Percentiles rank a stretch among this genome's conserved stretches.
Evolutionary conservation across 2,113 vertebrate species (phyloP).

Genomic region (Mesitornis unicolor): DNA sequence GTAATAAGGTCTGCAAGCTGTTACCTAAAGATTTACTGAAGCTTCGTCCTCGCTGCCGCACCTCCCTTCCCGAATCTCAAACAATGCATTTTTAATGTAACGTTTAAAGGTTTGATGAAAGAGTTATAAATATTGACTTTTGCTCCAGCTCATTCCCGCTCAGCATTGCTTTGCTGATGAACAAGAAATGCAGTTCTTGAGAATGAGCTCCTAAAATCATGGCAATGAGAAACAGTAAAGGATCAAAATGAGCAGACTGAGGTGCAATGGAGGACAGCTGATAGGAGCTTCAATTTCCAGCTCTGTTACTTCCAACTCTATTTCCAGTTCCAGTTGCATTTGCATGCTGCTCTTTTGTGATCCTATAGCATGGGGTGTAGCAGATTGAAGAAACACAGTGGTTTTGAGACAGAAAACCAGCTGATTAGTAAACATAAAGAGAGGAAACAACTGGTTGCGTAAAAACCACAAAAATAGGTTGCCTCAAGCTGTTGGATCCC

Average conservation of each 20-base stretch:
- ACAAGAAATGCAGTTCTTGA: neutral
- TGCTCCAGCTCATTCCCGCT: neutral
- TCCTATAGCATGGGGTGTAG: neutral
- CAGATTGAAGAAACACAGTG: fast-evolving
- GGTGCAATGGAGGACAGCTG: neutral
- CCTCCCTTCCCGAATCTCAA: neutral
- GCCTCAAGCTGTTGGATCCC: neutral
- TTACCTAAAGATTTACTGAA: neutral
- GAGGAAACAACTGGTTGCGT: neutral
- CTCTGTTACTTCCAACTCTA: neutral
- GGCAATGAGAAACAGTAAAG: neutral
- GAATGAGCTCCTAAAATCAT: neutral
- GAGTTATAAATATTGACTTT: constrained; percentile 44
- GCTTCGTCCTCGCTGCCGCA: neutral
- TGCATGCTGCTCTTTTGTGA: neutral
- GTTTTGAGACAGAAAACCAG: neutral
- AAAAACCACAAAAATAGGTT: neutral
- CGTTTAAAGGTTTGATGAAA: constrained; percentile 33
- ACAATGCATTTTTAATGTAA: constrained; percentile 20
- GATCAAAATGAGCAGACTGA: neutral
- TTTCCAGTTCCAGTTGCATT: neutral
- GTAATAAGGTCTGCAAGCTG: neutral
- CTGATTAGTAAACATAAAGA: neutral
- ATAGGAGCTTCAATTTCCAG: neutral
- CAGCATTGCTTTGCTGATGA: neutral